Percentiles rank a stretch among this genome's conserved stretches.
Conservation (phyloP, 2,113 vertebrate genomes). For the Otolemur garnettii region DNA sequence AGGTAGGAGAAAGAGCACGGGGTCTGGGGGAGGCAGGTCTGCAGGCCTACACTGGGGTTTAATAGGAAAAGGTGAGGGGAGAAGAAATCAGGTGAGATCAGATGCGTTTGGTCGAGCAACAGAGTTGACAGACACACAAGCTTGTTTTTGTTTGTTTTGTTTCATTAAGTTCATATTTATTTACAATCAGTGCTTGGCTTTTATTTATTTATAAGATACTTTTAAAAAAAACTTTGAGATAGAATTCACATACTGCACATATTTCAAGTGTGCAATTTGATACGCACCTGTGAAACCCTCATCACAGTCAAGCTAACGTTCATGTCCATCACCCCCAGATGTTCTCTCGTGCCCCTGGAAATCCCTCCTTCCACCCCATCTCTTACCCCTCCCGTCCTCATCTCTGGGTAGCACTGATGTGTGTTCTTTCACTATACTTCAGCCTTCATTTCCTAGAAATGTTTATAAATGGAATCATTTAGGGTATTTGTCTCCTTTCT, state of each 20-base stretch:
- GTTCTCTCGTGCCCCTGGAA: not conserved
- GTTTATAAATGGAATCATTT: not conserved
- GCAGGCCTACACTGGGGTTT: not conserved
- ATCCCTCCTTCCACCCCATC: not conserved
- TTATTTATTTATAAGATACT: not conserved
- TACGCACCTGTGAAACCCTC: not conserved
- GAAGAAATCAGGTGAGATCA: too few relatives aligned
- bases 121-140: not conserved
- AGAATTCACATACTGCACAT: not conserved
- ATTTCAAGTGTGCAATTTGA: not conserved
- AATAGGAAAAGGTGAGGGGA: not conserved
- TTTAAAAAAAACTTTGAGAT: not conserved
- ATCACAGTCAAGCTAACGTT: too few relatives aligned
- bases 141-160: not conserved
- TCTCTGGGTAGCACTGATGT: not conserved
- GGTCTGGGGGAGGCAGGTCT: not conserved
- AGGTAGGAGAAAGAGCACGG: not conserved
- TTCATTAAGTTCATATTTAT: not conserved
- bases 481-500: not conserved
- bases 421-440: not conserved
- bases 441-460: not conserved
- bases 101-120: not conserved
- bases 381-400: not conserved
- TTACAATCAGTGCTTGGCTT: not conserved
- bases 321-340: not conserved